These are phyloP conservation scores for Apocrypta bakeri DNA, from an alignment of 1,140 invertebrate species.

Conservation along the genomic window DNA sequence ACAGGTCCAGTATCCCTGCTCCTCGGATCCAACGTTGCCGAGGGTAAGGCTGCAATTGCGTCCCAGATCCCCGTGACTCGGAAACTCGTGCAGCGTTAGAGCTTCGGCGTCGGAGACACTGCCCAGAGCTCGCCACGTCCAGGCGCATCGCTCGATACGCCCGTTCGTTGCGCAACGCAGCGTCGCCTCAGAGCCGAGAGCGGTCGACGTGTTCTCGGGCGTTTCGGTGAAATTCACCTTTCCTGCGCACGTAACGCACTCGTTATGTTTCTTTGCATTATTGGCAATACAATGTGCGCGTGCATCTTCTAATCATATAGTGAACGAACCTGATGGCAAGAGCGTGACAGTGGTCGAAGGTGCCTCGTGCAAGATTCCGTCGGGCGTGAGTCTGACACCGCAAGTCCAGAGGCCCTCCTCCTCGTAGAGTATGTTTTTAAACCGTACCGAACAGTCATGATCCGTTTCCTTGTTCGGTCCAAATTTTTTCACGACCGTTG, in stretches of 20 bases:
- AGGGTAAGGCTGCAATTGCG: conserved; percentile 69
- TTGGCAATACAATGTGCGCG: no score
- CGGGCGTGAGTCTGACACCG: conserved; percentile 65
- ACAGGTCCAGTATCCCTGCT: conserved; percentile 71
- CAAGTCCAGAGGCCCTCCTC: conserved; percentile 73
- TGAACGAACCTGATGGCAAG: conserved; percentile 65
- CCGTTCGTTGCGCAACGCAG: conserved; percentile 68
- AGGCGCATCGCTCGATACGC: conserved; percentile 69
- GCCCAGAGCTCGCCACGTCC: conserved; percentile 65
- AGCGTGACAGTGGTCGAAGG: conserved; percentile 68
- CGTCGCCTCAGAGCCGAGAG: conserved; percentile 61
- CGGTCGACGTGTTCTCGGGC: conserved; percentile 64
- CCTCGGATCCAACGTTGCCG: conserved; percentile 58
- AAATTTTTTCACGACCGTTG: conserved; percentile 67
- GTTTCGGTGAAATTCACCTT: conserved; percentile 67
- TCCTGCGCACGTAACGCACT: conserved; percentile 55
- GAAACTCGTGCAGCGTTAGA: conserved; percentile 63
- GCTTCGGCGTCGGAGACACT: conserved; percentile 55
- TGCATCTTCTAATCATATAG: no score
- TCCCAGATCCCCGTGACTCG: conserved; percentile 66
- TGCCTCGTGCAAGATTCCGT: conserved; percentile 67
- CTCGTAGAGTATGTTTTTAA: conserved; percentile 70
- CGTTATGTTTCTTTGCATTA: no score
- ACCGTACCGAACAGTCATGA: conserved; percentile 71
- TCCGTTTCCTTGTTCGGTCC: conserved; percentile 66